Conservation (phyloP, 2,797 vertebrate species). For the Tarsius wallacei region DNA sequence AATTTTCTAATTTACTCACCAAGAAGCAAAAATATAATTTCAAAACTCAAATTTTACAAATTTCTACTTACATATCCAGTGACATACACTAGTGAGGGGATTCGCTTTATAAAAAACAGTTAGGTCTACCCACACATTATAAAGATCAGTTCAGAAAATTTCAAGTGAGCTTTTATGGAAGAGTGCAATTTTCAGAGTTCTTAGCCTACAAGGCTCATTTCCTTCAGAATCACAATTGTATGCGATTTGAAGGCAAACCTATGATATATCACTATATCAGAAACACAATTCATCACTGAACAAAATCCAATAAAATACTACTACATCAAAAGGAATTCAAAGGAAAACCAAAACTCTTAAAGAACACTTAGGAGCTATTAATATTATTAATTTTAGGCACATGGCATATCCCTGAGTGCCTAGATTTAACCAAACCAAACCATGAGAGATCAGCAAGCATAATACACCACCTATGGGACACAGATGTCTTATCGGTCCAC, state of each 20-base stretch:
- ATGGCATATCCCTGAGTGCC: background rate
- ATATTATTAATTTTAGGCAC: conserved; percentile 23
- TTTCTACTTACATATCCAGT: background rate
- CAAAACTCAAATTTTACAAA: conserved; percentile 40
- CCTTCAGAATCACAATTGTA: conserved; percentile 13
- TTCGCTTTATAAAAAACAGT: background rate
- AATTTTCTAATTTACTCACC: background rate
- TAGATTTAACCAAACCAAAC: background rate
- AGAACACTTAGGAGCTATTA: background rate
- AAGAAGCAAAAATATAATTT: background rate
- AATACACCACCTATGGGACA: background rate
- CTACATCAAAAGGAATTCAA: conserved; percentile 25
- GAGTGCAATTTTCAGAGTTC: background rate
- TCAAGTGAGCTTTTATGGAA: background rate
- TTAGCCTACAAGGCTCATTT: conserved; percentile 44
- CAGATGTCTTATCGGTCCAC: background rate
- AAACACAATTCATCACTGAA: conserved; percentile 67
- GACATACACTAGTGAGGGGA: background rate
- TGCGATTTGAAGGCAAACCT: conserved; percentile 38
- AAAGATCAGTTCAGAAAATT: background rate
- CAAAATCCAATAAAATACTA: conserved; percentile 8
- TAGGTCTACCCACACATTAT: background rate
- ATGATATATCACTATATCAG: background rate
- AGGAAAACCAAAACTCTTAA: conserved; percentile 20
- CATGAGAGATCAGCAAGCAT: background rate